Percentiles rank a stretch among this genome's conserved stretches.
Conservation (phyloP, 2,888 invertebrate species). For the Euphydryas editha region DNA sequence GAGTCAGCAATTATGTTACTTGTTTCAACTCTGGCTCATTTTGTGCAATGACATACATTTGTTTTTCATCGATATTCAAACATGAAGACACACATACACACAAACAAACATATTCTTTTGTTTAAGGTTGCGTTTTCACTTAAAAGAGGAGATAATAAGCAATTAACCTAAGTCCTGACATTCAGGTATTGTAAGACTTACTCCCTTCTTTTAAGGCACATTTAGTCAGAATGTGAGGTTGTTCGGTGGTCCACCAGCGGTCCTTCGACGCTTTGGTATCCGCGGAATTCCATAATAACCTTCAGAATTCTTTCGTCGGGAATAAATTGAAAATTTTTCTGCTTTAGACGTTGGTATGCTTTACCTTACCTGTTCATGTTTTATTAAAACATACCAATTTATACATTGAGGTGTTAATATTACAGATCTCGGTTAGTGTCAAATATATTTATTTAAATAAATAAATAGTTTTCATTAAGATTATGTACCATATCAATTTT, state of each 20-base stretch:
- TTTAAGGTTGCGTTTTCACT: conserved; percentile 13
- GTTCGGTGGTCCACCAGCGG: conserved; percentile 26
- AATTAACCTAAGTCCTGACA: conserved; percentile 18
- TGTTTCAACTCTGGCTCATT: no score
- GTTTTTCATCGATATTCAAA: background rate
- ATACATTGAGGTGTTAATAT: conserved; percentile 29
- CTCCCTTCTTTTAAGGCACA: conserved; percentile 8
- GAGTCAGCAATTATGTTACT: no score
- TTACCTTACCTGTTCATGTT: conserved; percentile 38
- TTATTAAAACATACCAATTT: conserved; percentile 38
- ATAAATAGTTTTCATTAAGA: background rate
- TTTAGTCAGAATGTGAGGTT: conserved; percentile 12
- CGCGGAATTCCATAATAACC: conserved; percentile 40
- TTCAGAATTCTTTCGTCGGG: conserved; percentile 36
- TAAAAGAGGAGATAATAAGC: conserved; percentile 31
- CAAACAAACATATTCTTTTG: background rate
- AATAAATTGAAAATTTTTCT: conserved; percentile 43
- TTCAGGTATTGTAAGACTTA: background rate
- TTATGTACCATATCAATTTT: no score
- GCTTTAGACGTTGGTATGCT: conserved; percentile 38
- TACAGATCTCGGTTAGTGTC: background rate
- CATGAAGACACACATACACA: conserved; percentile 1
- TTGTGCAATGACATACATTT: background rate
- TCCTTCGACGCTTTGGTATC: conserved; percentile 34
- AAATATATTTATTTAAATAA: background rate